These are phyloP conservation scores for Eupeodes luniger DNA, from an alignment of 2,888 invertebrate species.

Conservation along the genomic window DNA sequence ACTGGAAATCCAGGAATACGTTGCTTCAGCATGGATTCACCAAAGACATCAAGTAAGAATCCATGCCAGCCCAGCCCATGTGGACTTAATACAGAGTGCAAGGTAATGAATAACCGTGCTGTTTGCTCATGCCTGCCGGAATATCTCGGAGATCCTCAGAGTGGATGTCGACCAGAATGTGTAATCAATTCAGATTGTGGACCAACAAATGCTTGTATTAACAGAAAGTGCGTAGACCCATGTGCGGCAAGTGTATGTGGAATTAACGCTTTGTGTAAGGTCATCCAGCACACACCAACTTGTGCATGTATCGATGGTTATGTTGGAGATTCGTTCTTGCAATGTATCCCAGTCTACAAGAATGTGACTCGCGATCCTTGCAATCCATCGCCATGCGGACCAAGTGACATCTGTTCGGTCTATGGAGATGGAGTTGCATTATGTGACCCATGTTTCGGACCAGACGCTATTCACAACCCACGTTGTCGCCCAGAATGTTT, in stretches of 20 bases:
- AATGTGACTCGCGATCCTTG: constrained; percentile 89
- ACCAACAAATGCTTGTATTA: constrained; percentile 89
- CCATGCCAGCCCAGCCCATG: constrained; percentile 91
- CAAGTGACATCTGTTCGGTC: constrained; percentile 88
- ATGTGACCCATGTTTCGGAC: constrained; percentile 90
- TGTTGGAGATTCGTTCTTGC: constrained; percentile 91
- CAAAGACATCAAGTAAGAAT: constrained; percentile 86
- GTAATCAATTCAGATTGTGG: constrained; percentile 93
- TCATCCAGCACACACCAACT: constrained; percentile 92
- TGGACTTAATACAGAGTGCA: constrained; percentile 91
- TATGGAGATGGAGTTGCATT: constrained; percentile 91
- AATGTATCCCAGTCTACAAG: constrained; percentile 87
- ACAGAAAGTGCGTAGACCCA: constrained; percentile 90
- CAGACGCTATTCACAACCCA: constrained; percentile 88
- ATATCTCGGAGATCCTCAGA: constrained; percentile 91
- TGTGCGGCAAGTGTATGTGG: constrained; percentile 91
- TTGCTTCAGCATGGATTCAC: constrained; percentile 87
- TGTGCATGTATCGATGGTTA: constrained; percentile 91
- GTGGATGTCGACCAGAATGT: constrained; percentile 92
- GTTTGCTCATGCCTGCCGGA: constrained; percentile 91
- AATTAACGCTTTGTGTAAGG: constrained; percentile 91
- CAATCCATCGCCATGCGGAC: constrained; percentile 91
- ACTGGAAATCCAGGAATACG: constrained; percentile 91
- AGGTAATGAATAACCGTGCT: constrained; percentile 88
- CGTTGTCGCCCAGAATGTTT: constrained; percentile 93